Evolutionary conservation across 2,113 vertebrate genomes (phyloP), one percentile per base, ranked within the genome.

Genomic region (Erpornis zantholeuca): DNA sequence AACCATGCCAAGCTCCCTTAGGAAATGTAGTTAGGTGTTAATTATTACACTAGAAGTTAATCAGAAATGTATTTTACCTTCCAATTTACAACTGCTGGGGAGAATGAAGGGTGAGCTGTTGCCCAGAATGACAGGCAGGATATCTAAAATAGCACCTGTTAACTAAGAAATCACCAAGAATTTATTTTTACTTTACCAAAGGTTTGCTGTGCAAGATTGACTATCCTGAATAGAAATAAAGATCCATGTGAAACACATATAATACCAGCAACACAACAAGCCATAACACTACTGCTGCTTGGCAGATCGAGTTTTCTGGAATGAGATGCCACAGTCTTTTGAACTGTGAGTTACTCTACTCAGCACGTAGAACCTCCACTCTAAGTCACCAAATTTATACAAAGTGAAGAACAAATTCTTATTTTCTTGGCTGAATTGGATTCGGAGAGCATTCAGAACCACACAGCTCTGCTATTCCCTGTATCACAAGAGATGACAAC

Each of bases 311-410:
- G 18, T 75, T 11, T 82, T 78, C 44, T 36, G 47, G 44, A 75
- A 75, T 24, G 14, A 82, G 25, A 36, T 45, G 23, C 10, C 16
- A 14, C 17, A 33, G 25, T 29, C 33, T 65, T 65, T 53, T 66
- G 35, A 81, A 47, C 12, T 45, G 9, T 22, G 31, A 50, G 23
- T 42, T 65, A 28, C 7, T 54, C 19, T 28, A 2, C 36, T 71
- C 3, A 0, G 36, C n/a, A 53, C 15, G 18, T 2, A 44, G 28
- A 47, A 18, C 6, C 17, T 50, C 44, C 1, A 0, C 28, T 27
- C 23, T 15, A 13, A 68, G 28, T 60, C 45, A 56, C 13, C 21
- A 80, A 9, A 77, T 38, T 47, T 12, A 38, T 3, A 9, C 31
- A 28, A 61, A 82, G 31, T 1, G 1, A 73, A 59, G 24, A 66